Base-by-base conservation (phyloP, 1,140 invertebrate genomes). In the Ceratina japonica region DNA sequence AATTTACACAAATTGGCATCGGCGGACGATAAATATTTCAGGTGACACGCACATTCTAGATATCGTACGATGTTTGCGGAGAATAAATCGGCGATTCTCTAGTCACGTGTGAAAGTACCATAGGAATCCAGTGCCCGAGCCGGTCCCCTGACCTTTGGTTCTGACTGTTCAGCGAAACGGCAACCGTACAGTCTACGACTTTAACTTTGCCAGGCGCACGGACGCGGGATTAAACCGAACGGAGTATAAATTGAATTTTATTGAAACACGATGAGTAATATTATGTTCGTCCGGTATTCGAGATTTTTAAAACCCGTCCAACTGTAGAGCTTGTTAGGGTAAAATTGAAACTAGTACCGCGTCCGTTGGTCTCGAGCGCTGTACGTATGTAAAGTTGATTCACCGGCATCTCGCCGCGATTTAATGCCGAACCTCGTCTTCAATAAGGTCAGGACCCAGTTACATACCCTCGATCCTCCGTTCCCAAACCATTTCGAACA, bases 91-190 rank as follows among this genome's bases (percentile, higher is more conserved):
- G 63, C 84, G 87, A 88, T 90, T 91, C 89, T 82, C 86, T 87
- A 89, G 87, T 90, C 88, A 90, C 88, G 88, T 90, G 89, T 91
- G 89, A 91, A 91, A 91, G 90, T 89, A 88, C 84, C 83, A 86
- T 74, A 85, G 85, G 90, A 90, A 90, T 90, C 80, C 80, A 85
- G 78, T 81, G 78, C 65, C 73, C 18, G 70, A 87, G 83, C 83
- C 86, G 74, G 86, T 89, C 88, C 76, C 81, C 77, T 89, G 87
- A 90, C 89, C 89, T 90, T 90, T 89, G 73, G 24, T 72, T 80
- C 74, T 65, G 72, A 49, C 75, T 82, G 61, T 18, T 61, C 72
- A 52, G 44, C 70, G 59, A 74, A 59, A 44, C 27, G 65, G 58
- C 63, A 71, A 79, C 52, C 20, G 69, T 73, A 72, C 70, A 73